A percentile compares a stretch with the other conserved stretches of the same genome.
Evolutionary conservation across 23 tunicate species (phyloP).

Genomic region (Diplosoma virens): DNA sequence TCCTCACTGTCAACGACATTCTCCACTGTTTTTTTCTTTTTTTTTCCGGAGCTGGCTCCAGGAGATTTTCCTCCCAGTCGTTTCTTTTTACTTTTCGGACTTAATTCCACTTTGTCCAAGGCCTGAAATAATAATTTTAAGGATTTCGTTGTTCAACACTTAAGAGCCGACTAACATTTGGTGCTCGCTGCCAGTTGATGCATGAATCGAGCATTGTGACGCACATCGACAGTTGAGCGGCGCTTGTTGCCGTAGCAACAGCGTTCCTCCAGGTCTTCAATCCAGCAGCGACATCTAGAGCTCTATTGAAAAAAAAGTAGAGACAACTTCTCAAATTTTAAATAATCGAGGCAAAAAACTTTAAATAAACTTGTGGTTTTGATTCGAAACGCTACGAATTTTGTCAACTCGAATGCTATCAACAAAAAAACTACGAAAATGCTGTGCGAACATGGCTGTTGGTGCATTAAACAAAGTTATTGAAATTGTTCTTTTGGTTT

Average conservation of each 20-base stretch:
- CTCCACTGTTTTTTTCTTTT: neutral
- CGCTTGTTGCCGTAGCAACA: conserved; percentile 74
- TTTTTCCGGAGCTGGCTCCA: neutral
- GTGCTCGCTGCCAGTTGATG: conserved; percentile 69
- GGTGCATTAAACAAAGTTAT: too few species aligned
- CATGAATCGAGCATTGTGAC: conserved; percentile 77
- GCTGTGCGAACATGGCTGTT: too few species aligned
- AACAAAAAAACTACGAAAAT: too few species aligned
- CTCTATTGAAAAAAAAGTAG: too few species aligned
- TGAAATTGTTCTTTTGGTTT: too few species aligned
- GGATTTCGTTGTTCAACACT: too few species aligned
- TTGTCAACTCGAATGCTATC: too few species aligned
- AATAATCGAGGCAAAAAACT: too few species aligned
- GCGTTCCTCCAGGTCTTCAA: conserved; percentile 89
- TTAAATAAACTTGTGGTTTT: too few species aligned
- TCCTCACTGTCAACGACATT: neutral
- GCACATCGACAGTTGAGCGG: conserved; percentile 80
- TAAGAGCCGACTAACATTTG: conserved; percentile 43
- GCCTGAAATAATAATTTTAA: too few species aligned
- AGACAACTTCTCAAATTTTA: too few species aligned
- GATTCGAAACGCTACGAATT: too few species aligned
- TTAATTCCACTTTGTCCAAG: neutral
- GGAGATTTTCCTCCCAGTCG: conserved; percentile 14
- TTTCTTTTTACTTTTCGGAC: conserved; percentile 10
- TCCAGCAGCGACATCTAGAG: conserved; percentile 86